These are phyloP conservation scores for Latrodectus geometricus DNA, from an alignment of 1,140 invertebrate genomes.

Conservation along the genomic window DNA sequence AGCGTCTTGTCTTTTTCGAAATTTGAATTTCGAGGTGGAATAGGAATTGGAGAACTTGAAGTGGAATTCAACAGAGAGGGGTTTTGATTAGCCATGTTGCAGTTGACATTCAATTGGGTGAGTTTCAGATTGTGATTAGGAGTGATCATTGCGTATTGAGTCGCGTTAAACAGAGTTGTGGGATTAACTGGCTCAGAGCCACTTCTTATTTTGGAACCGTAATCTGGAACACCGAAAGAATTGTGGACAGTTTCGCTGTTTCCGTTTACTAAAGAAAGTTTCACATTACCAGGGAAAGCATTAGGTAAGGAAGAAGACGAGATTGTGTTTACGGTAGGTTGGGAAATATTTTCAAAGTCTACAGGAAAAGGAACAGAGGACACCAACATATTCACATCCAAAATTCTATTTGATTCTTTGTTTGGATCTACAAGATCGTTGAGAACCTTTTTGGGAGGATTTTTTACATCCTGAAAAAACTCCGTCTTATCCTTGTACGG, in stretches of 20 bases:
- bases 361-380: conserved; percentile 53
- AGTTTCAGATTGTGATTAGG: background rate
- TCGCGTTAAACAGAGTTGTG: background rate
- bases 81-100: background rate
- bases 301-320: background rate
- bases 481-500: conserved; percentile 94
- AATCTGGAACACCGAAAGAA: background rate
- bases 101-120: background rate
- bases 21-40: conserved; percentile 25
- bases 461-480: conserved; percentile 93
- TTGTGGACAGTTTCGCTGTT: conserved; percentile 21
- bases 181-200: background rate
- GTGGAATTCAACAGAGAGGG: background rate
- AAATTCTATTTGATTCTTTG: conserved; percentile 10
- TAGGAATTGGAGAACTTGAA: conserved; percentile 47
- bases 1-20: conserved; percentile 28
- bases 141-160: background rate
- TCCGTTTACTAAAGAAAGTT: conserved; percentile 5
- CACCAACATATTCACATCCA: conserved; percentile 17
- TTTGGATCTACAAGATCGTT: conserved; percentile 77
- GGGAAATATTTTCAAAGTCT: conserved; percentile 22
- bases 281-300: background rate
- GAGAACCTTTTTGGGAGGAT: conserved; percentile 88
- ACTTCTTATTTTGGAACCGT: background rate
- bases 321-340: background rate